Base-by-base conservation (phyloP, 2,797 vertebrate genomes). In the Botia kubotai region DNA sequence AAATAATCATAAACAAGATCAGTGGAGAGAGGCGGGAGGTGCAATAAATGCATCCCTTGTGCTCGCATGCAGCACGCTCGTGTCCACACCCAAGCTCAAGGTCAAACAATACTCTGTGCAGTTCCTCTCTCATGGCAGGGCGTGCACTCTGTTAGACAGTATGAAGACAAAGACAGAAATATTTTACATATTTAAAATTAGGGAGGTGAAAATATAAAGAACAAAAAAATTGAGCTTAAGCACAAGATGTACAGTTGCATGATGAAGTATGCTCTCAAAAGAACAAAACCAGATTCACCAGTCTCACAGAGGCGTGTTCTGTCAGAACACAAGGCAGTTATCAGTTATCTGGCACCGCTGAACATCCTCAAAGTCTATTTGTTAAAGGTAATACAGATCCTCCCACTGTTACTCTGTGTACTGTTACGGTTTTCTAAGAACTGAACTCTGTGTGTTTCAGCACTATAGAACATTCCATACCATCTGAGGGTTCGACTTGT, bases 331-430 rank as follows among this genome's bases (percentile, higher is more conserved):
- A 53, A 74, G 65, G 65, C 68, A 58, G 53, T 80, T 82, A 57
- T 80, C 65, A 60, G 81, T 43, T 23, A 39, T 70, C 71, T 81
- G 75, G 62, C 80, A 72, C 11, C 52, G 8, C 17, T 75, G 72
- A 43, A 73, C 72, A 79, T 83, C 72, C 77, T 83, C 76, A 79
- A 72, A 74, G 55, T 82, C 72, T 79, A 23, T 79, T 83, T 82
- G 72, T 79, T 66, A 76, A 79, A 73, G 68, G 46, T 63, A 55
- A 68, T 26, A n/a, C n/a, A 48, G 26, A 52, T 78, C 66, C 75
- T 75, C 66, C 75, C 79, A 75, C 46, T 58, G 23, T 4, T 55
- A 60, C 57, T 26, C 11, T 60, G 68, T 66, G 29, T 13, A 39
- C 16, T 2, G 29, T 29, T 39, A 8, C 6, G 39, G 39, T 39